Evolutionary conservation across 2,113 vertebrate genomes (phyloP), one percentile per base, ranked within the genome.

Genomic region (Synodontis membranacea): DNA sequence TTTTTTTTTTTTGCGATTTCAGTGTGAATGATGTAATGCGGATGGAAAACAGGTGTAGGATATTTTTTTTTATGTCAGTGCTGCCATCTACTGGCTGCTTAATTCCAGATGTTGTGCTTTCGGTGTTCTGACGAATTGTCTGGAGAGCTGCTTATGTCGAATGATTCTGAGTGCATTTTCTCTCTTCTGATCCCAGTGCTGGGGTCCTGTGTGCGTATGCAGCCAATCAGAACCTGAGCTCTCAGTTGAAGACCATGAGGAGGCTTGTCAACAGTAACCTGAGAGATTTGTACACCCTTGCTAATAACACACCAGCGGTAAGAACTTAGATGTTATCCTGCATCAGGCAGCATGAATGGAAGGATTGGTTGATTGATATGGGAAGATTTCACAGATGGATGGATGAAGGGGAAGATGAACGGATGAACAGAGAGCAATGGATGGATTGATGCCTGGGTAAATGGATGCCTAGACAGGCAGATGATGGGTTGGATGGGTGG

Each of bases 201-300:
- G 97, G 98, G 9, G 95, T 98, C 2, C 88, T 97, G 87, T 97
- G 93, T 89, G 96, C 97, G 0, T 98, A 98, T 25, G 93, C 94
- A 70, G 96, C 97, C 86, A 98, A 97, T 93, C 96, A 98, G 89
- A 96, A 97, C 91, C 92, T 98, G 89, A 97, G 96, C 89, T 96
- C 93, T 46, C 95, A 96, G 92, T 89, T 97, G 87, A 94, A 94
- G 92, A 95, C 93, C 92, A 93, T 96, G 83, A 94, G 91, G 88
- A 92, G 92, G 21, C 88, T 99, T 91, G 93, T 96, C 80, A 96
- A 96, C 90, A 98, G 95, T 94, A 99, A 98, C 91, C 96, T 98
- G 92, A 97, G 94, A 89, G 98, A 99, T 91, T 85, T 99, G 91
- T 95, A 95, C 89, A 93, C 93, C 56, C 94, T 98, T 31, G 91